Percentiles rank a stretch among this genome's conserved stretches.
Evolutionary conservation across 2,888 invertebrate genomes (phyloP).

Genomic region (Thysanoteuthis rhombus): DNA sequence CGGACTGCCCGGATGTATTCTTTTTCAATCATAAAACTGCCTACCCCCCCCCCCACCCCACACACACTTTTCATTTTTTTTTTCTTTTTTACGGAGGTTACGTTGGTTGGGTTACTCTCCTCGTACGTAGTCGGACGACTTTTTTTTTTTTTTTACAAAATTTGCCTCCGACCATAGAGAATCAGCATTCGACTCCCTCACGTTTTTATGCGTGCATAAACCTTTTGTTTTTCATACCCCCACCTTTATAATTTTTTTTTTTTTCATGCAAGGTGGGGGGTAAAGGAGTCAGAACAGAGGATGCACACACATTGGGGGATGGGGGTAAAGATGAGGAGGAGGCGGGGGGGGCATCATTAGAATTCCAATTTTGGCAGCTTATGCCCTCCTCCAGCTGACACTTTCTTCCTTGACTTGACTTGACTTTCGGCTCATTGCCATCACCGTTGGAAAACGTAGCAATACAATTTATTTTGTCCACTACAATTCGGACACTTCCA

Average conservation of each 20-base stretch:
- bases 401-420: too few relatives aligned
- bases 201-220: not conserved
- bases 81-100: not conserved
- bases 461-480: too few relatives aligned
- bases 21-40: not conserved
- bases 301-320: not conserved
- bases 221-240: not conserved
- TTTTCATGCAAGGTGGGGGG: not conserved
- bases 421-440: not conserved
- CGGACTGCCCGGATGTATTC: slow-evolving; percentile 12
- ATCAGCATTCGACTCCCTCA: not conserved
- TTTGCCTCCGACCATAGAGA: not conserved
- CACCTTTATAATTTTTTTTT: not conserved
- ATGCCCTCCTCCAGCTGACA: not conserved
- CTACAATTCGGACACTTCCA: too few relatives aligned
- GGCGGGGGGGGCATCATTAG: not conserved
- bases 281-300: not conserved
- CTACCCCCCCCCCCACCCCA: not conserved
- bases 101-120: not conserved
- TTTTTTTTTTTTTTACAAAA: too few relatives aligned
- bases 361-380: not conserved
- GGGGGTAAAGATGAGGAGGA: not conserved
- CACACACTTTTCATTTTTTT: too few relatives aligned
- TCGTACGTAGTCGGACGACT: too few relatives aligned
- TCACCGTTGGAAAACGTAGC: too few relatives aligned